A percentile compares a stretch with the other conserved stretches of the same genome.
phyloP scores from a whole-genome alignment of 2,113 vertebrate genomes.

The Rhinichthys klamathensis region DNA sequence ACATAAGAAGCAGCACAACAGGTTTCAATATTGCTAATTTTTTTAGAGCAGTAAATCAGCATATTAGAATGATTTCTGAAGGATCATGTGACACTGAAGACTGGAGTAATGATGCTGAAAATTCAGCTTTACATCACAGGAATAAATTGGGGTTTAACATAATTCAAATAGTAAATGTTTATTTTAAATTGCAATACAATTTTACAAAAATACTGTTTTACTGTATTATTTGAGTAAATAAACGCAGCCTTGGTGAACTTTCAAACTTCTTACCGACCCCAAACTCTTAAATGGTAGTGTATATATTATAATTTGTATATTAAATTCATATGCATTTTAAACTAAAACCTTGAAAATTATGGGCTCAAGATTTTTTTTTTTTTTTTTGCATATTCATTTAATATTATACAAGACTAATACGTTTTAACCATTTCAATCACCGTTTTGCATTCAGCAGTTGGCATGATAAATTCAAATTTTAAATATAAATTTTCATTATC shows the following conservation, averaged over 20 bases:
- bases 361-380: not conserved
- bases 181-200: not conserved
- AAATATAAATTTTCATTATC: no score
- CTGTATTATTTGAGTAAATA: not conserved
- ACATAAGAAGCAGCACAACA: no score
- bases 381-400: not conserved
- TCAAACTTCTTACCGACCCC: not conserved
- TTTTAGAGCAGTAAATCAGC: no score
- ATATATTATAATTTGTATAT: not conserved
- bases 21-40: no score
- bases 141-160: not conserved
- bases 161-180: not conserved
- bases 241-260: not conserved
- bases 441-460: not conserved
- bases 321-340: not conserved
- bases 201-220: not conserved
- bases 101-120: no score
- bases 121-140: no score
- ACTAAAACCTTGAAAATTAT: no score
- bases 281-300: not conserved
- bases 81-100: no score
- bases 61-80: no score
- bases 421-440: not conserved
- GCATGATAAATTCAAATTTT: no score
- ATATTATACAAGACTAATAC: not conserved